phyloP scores from a whole-genome alignment of 2,797 vertebrate genomes.

The Otolemur crassicaudatus region DNA sequence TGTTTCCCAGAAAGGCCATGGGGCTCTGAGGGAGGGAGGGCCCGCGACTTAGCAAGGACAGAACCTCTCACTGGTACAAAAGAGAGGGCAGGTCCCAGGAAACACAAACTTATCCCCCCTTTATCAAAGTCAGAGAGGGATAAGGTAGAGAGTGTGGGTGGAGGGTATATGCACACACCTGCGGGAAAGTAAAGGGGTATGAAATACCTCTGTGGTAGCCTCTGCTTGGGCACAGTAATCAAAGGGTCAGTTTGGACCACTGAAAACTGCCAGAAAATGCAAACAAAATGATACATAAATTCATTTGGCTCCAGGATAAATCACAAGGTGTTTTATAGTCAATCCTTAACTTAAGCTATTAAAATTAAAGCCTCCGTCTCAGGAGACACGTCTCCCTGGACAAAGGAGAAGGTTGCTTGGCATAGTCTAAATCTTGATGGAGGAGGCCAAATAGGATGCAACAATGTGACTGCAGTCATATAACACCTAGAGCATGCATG shows the following conservation, averaged over 20 bases:
- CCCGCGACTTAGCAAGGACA: not conserved
- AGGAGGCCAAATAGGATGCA: not conserved
- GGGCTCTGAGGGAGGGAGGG: not conserved
- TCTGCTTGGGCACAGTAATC: not conserved
- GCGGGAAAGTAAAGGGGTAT: not conserved
- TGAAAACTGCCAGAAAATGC: not conserved
- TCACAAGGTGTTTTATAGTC: not conserved
- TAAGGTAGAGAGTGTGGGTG: rapidly evolving
- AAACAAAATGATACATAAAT: not conserved
- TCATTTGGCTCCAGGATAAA: conserved; percentile 21
- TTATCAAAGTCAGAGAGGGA: not conserved
- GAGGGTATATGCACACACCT: no score
- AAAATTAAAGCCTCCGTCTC: conserved; percentile 39
- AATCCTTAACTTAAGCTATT: not conserved
- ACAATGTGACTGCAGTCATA: not conserved
- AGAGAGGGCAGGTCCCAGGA: not conserved
- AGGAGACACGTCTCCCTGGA: not conserved
- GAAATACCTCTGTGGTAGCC: not conserved
- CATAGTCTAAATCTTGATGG: conserved; percentile 10
- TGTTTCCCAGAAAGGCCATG: not conserved
- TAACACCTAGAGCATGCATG: not conserved
- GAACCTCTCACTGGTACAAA: not conserved
- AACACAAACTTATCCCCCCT: not conserved
- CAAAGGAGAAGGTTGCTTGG: not conserved
- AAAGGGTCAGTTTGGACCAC: not conserved